These are phyloP conservation scores for Halichondria panicea DNA, from an alignment of 37 sponge, comb jelly and placozoan species.

Conservation along the genomic window DNA sequence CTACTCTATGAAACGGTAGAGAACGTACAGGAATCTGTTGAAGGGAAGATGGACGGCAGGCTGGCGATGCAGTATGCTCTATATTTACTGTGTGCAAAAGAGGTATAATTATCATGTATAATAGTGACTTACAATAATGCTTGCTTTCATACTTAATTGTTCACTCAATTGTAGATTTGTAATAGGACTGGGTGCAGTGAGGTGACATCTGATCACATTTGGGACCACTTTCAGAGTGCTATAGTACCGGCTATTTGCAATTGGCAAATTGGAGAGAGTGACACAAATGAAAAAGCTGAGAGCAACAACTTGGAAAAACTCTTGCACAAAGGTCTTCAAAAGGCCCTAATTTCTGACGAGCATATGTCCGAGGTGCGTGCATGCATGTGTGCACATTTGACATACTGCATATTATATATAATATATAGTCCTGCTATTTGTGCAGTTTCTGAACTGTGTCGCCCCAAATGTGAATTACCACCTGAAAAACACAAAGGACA, in stretches of 20 bases:
- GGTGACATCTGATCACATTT: not conserved
- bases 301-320: no score
- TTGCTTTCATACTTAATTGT: not conserved
- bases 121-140: not conserved
- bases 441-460: conserved; percentile 1
- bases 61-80: conserved; percentile 22
- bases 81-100: not conserved
- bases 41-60: not conserved
- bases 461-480: not conserved
- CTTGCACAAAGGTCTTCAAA: no score
- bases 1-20: not conserved
- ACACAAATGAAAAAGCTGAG: not conserved
- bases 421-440: no score
- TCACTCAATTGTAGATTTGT: not conserved
- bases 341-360: no score
- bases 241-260: conserved; percentile 3
- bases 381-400: not conserved
- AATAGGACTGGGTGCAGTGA: not conserved
- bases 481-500: no score
- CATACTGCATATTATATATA: not conserved
- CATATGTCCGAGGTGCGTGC: not conserved
- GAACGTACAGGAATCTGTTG: not conserved
- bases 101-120: conserved; percentile 9
- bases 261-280: not conserved
- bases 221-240: conserved; percentile 4